Base-by-base conservation (phyloP, 2,888 invertebrate species). In the Drosophila bunnanda region DNA sequence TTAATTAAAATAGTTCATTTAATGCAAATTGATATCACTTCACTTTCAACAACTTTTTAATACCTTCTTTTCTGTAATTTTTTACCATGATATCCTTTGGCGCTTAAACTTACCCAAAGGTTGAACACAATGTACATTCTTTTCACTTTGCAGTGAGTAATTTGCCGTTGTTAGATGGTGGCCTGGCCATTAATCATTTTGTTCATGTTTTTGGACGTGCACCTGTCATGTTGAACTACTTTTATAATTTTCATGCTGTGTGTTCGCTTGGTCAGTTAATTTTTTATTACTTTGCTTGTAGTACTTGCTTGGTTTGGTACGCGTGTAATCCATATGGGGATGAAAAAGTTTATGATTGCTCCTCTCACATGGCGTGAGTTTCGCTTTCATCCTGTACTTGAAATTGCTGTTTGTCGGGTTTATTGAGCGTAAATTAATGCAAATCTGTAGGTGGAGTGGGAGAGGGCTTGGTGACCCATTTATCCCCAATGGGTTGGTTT, bases 191-290 rank as follows among this genome's bases (percentile, higher is more conserved):
- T 82, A 87, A 89, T 82, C 89, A 82, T 78, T 65, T 54, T 55
- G 55, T 55, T 65, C 50, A 30, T 72, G 43, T 43, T 83, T 56
- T 69, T 58, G 81, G 71, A 83, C 82, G 80, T 81, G 78, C 78
- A 62, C 72, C 73, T 68, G 89, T 87, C 82, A 84, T 89, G 82
- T 89, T 89, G 64, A 84, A 89, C 82, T 89, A 87, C 76, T 87
- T 83, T 86, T 64, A 89, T 89, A 84, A 84, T 78, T 81, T 83
- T 76, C 59, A 78, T 76, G 64, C 88, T 75, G 38, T 50, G 17
- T 56, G 39, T 48, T 50, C 17, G 38, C 32, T 64, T 64, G 57
- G 36, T 76, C 62, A 72, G 79, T 72, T 75, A 64, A 87, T 82
- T 66, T 83, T 80, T 89, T 84, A 43, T 54, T 36, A 64, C 48